phyloP scores from a whole-genome alignment of 1,140 invertebrate genomes.

The Bombus sibiricus region DNA sequence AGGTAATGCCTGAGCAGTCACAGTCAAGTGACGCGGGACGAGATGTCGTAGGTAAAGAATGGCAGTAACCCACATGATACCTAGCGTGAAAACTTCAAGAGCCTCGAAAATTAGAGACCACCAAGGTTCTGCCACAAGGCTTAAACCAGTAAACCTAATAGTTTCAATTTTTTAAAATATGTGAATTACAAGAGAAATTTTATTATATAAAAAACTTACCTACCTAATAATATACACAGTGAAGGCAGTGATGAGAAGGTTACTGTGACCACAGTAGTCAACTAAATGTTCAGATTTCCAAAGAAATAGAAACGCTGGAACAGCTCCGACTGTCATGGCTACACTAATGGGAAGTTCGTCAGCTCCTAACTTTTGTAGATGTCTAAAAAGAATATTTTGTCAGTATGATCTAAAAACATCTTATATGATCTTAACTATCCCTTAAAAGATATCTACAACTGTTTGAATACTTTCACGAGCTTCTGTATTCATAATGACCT shows the following conservation, averaged over 20 bases:
- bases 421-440: background rate
- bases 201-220: slow-evolving; percentile 47
- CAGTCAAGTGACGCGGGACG: slow-evolving; percentile 90
- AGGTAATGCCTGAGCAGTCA: slow-evolving; percentile 91
- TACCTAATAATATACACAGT: slow-evolving; percentile 91
- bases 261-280: slow-evolving; percentile 92
- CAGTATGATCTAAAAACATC: background rate
- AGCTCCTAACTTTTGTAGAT: slow-evolving; percentile 84
- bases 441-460: too few species aligned
- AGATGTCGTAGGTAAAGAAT: slow-evolving; percentile 92
- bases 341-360: slow-evolving; percentile 86
- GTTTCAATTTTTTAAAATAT: slow-evolving; percentile 25
- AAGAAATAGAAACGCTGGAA: slow-evolving; percentile 88
- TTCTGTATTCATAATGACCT: background rate
- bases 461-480: background rate
- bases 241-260: slow-evolving; percentile 91
- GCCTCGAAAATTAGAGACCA: slow-evolving; percentile 88
- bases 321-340: slow-evolving; percentile 85
- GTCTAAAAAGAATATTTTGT: slow-evolving; percentile 78
- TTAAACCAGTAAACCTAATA: slow-evolving; percentile 83
- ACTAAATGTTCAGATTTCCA: slow-evolving; percentile 91
- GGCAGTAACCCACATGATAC: slow-evolving; percentile 92
- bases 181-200: background rate
- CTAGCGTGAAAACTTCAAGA: slow-evolving; percentile 91
- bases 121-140: slow-evolving; percentile 85